A percentile compares a stretch with the other conserved stretches of the same genome.
These are phyloP conservation scores for Emberiza fucata DNA, from an alignment of 2,113 vertebrate species.

Conservation along the genomic window DNA sequence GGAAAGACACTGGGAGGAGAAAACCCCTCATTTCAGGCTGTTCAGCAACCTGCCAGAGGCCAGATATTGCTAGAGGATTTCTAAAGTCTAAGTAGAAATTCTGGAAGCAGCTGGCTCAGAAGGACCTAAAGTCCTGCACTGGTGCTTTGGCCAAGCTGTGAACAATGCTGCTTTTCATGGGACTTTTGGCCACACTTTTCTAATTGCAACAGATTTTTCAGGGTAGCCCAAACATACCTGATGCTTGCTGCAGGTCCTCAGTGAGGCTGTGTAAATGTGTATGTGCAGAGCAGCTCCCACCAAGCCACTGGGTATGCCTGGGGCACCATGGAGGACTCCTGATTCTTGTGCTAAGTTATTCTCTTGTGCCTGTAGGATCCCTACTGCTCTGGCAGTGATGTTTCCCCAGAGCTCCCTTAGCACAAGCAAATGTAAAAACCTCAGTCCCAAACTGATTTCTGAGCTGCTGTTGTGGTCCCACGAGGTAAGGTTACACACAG, in stretches of 20 bases:
- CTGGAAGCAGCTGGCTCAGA: not conserved
- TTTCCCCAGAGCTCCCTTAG: slow-evolving; percentile 3
- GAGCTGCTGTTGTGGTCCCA: not conserved
- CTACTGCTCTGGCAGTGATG: not conserved
- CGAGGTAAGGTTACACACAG: not conserved
- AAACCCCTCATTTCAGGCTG: not conserved
- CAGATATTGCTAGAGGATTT: not conserved
- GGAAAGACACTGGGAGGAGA: not conserved
- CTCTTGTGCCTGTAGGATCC: not conserved
- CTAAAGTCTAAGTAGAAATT: not conserved
- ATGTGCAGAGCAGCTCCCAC: not conserved
- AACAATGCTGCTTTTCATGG: not conserved
- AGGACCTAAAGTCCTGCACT: not conserved
- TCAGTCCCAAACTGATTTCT: not conserved
- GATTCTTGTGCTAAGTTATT: slow-evolving; percentile 8
- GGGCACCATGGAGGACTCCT: slow-evolving; percentile 10
- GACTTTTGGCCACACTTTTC: not conserved
- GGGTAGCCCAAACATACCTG: not conserved
- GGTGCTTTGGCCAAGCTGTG: not conserved
- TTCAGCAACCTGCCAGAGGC: not conserved
- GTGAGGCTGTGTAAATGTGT: not conserved
- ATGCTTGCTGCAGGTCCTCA: not conserved
- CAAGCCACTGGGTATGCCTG: not conserved
- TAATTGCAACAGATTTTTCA: not conserved
- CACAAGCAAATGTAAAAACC: not conserved